Conservation (phyloP, 2,888 invertebrate genomes). For the Mystacides longicornis region DNA sequence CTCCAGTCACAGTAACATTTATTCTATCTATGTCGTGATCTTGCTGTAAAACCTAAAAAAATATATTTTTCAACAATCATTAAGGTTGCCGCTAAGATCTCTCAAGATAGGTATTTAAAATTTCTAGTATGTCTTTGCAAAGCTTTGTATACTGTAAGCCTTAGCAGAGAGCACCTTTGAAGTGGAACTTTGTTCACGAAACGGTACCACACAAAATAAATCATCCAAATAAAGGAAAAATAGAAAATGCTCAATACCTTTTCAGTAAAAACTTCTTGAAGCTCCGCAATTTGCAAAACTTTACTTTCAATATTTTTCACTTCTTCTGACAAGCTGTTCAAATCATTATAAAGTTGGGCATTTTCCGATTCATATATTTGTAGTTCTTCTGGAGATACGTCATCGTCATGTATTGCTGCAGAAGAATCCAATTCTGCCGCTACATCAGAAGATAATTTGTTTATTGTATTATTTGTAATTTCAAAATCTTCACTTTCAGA, state of each 20-base stretch:
- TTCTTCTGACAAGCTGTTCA: constrained; percentile 85
- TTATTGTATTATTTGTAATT: constrained; percentile 10
- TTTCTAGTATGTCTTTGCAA: no score
- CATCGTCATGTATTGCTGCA: constrained; percentile 51
- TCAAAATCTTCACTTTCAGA: constrained; percentile 23
- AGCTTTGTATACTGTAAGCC: no score
- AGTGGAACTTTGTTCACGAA: no score
- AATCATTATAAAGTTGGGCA: constrained; percentile 73
- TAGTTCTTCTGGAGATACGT: constrained; percentile 76
- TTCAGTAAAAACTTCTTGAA: constrained; percentile 95
- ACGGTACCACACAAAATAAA: no score
- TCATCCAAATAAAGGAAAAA: background rate
- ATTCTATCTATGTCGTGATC: constrained; percentile 90
- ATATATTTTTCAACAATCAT: no score
- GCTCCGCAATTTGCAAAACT: constrained; percentile 89
- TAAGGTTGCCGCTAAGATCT: no score
- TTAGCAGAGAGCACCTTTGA: no score
- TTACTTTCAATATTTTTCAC: constrained; percentile 85
- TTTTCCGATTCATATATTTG: constrained; percentile 94
- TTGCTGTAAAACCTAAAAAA: constrained; percentile 71
- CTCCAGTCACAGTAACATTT: constrained; percentile 78
- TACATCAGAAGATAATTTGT: constrained; percentile 20
- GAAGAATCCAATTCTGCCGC: constrained; percentile 34
- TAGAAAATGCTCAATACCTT: constrained; percentile 51
- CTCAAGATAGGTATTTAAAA: no score